phyloP scores from a whole-genome alignment of 2,888 invertebrate species.

The Geophilus truncorum region DNA sequence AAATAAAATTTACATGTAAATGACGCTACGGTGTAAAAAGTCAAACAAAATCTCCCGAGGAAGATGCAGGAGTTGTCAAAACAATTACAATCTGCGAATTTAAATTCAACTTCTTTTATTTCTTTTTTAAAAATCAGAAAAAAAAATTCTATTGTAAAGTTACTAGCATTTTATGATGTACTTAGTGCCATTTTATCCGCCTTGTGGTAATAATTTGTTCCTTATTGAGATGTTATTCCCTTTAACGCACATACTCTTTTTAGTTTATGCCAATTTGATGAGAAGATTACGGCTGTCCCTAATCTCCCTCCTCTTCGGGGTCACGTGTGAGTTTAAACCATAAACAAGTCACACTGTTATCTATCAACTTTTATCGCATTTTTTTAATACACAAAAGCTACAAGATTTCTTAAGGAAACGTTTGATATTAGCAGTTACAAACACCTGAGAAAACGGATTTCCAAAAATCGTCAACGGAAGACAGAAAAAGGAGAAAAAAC shows the following conservation, averaged over 20 bases:
- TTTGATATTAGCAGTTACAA: too few species aligned
- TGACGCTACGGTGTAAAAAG: too few species aligned
- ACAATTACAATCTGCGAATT: too few species aligned
- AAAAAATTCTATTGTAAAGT: background rate
- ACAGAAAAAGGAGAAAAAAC: background rate
- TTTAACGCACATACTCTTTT: background rate
- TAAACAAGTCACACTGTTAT: background rate
- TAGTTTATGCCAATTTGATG: constrained; percentile 20
- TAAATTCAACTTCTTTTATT: too few species aligned
- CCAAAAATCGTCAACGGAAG: background rate
- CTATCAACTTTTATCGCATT: background rate
- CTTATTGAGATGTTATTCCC: constrained; percentile 12
- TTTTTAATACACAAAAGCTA: background rate
- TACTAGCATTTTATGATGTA: background rate
- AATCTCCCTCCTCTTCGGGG: background rate
- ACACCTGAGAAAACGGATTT: background rate
- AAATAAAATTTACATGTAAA: background rate
- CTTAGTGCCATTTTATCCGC: background rate
- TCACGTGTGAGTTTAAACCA: constrained; percentile 11
- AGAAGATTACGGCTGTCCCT: constrained; percentile 4
- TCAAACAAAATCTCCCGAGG: too few species aligned
- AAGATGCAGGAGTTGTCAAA: too few species aligned
- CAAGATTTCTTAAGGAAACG: background rate
- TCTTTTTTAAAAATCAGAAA: too few species aligned
- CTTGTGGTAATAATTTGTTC: background rate